These are phyloP conservation scores for Anguilla obscura DNA, from an alignment of 2,797 vertebrate species.

Conservation along the genomic window DNA sequence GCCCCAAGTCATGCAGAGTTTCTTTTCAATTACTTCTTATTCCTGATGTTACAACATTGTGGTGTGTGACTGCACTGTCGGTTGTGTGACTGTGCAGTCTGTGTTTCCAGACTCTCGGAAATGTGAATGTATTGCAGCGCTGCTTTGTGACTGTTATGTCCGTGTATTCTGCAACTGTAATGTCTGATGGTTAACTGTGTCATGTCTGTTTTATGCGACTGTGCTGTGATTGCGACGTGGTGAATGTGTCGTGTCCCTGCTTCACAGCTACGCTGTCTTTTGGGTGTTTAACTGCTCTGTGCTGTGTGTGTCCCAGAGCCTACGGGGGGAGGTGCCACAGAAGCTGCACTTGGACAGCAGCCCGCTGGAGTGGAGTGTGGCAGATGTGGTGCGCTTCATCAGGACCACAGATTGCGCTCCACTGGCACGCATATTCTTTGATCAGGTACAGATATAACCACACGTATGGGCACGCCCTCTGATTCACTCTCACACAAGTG, in stretches of 20 bases:
- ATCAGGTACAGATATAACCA: slow-evolving; percentile 78
- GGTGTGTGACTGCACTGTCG: slow-evolving; percentile 7
- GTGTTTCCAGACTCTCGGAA: neutral
- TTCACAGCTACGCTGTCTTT: slow-evolving; percentile 28
- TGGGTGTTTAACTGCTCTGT: slow-evolving; percentile 19
- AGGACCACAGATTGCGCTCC: slow-evolving; percentile 95
- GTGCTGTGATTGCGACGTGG: neutral
- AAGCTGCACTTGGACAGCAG: slow-evolving; percentile 92
- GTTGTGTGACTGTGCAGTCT: neutral
- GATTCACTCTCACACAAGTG: neutral
- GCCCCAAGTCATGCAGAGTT: neutral
- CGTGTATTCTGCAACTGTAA: neutral
- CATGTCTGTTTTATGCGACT: neutral
- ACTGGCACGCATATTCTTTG: slow-evolving; percentile 91
- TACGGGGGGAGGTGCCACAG: slow-evolving; percentile 82
- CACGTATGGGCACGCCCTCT: neutral
- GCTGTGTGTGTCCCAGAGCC: slow-evolving; percentile 53
- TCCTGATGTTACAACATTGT: neutral
- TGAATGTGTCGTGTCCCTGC: slow-evolving; percentile 61
- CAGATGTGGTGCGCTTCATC: slow-evolving; percentile 94
- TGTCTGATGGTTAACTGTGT: neutral
- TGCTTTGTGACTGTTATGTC: neutral
- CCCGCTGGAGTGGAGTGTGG: slow-evolving; percentile 93
- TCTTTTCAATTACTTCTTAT: neutral
- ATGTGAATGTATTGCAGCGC: neutral